These are phyloP conservation scores for Metalampra italica DNA, from an alignment of 2,888 invertebrate species.

Conservation along the genomic window DNA sequence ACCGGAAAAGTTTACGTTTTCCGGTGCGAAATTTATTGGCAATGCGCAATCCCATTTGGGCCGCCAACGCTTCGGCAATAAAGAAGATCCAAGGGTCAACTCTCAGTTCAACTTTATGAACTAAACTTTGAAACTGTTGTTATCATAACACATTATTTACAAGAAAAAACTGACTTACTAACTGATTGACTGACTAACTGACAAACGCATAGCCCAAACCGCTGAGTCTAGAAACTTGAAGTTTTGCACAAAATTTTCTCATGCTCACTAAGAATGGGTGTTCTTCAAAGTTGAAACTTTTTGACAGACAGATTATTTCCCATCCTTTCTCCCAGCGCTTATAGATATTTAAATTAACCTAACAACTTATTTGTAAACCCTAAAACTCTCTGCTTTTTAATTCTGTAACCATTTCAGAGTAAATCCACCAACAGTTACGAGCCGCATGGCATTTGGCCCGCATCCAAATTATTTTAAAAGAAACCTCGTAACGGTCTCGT, in stretches of 20 bases:
- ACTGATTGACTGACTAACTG: too few species aligned
- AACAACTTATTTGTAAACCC: slow-evolving; percentile 9
- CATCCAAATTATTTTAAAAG: slow-evolving; percentile 73
- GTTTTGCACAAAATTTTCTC: too few species aligned
- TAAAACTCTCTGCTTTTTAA: slow-evolving; percentile 21
- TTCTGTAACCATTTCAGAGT: slow-evolving; percentile 41
- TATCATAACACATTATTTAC: neutral
- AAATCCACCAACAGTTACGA: slow-evolving; percentile 71
- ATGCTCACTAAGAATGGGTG: too few species aligned
- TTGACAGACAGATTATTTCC: neutral
- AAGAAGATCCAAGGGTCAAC: slow-evolving; percentile 4
- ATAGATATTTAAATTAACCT: neutral
- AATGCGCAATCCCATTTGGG: slow-evolving; percentile 48
- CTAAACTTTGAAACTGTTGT: slow-evolving; percentile 29
- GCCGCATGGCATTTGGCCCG: slow-evolving; percentile 46
- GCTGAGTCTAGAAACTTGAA: too few species aligned
- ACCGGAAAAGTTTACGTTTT: slow-evolving; percentile 33
- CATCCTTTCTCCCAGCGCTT: too few species aligned
- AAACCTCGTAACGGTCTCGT: slow-evolving; percentile 56
- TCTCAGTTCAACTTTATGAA: slow-evolving; percentile 43
- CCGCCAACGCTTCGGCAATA: slow-evolving; percentile 48
- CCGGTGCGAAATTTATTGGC: slow-evolving; percentile 52
- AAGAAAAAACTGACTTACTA: too few species aligned
- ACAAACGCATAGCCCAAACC: too few species aligned
- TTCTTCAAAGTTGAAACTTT: too few species aligned